Conservation (phyloP, 2,113 vertebrate species). For the Nannobrachium achirus region DNA sequence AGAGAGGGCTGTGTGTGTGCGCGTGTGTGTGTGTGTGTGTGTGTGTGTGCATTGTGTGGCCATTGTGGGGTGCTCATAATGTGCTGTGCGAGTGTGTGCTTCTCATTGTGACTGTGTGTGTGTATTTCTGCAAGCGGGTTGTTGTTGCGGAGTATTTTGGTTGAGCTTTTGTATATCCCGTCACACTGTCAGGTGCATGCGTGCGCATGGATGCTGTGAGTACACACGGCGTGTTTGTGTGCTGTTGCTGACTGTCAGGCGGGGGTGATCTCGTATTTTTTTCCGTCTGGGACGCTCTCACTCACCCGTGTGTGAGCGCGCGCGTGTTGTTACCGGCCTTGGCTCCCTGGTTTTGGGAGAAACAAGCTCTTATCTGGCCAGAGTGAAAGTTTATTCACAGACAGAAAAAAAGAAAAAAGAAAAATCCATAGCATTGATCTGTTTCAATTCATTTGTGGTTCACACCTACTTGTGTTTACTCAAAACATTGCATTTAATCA, state of each 20-base stretch:
- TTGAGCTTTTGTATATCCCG: not conserved
- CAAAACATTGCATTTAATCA: slow-evolving; percentile 71
- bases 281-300: not conserved
- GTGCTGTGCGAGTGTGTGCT: not conserved
- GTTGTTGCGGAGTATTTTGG: not conserved
- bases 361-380: slow-evolving; percentile 51
- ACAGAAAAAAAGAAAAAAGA: not conserved
- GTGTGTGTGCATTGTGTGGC: slow-evolving; percentile 13
- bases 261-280: not conserved
- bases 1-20: slow-evolving; percentile 40
- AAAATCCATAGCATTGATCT: slow-evolving; percentile 66
- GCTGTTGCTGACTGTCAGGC: not conserved
- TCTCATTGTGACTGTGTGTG: not conserved
- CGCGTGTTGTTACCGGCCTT: slow-evolving; percentile 61
- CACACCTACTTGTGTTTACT: slow-evolving; percentile 68
- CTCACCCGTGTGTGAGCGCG: slow-evolving; percentile 10
- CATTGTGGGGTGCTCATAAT: slow-evolving; percentile 14
- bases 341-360: slow-evolving; percentile 47
- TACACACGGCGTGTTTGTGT: not conserved
- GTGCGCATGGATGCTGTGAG: not conserved
- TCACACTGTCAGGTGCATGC: not conserved
- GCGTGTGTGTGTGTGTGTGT: slow-evolving; percentile 27
- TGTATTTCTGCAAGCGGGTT: not conserved
- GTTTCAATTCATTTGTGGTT: slow-evolving; percentile 63
- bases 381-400: slow-evolving; percentile 62